These are phyloP conservation scores for Dicycla oo DNA, from an alignment of 2,888 invertebrate genomes.

Conservation along the genomic window DNA sequence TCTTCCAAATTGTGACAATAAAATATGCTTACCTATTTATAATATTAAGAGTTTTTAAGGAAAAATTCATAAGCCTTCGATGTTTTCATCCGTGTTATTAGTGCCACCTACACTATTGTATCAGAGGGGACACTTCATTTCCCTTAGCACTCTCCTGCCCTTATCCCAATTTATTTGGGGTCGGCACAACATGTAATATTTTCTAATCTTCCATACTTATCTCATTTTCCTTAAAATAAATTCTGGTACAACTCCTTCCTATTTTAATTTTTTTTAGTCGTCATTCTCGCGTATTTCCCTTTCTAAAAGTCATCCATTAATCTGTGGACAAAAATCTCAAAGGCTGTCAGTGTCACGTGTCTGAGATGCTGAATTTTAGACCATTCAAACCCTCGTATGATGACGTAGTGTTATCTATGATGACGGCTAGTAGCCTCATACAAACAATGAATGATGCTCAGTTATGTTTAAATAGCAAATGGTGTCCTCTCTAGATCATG, in stretches of 20 bases:
- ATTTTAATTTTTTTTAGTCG: background rate
- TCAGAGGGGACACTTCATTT: background rate
- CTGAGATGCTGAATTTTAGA: background rate
- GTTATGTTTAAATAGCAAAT: background rate
- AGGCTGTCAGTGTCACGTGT: background rate
- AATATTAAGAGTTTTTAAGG: constrained; percentile 11
- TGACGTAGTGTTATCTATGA: no score
- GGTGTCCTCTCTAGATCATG: background rate
- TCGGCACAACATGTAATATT: no score
- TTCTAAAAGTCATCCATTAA: background rate
- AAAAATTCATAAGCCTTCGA: background rate
- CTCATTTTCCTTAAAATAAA: background rate
- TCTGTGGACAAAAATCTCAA: background rate
- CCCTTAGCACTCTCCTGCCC: background rate
- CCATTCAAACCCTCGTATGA: background rate
- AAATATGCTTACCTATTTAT: constrained; percentile 39
- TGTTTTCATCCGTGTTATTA: background rate
- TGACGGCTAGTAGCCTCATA: background rate
- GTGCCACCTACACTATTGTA: background rate
- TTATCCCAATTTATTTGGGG: no score
- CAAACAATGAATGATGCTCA: background rate
- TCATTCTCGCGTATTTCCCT: background rate
- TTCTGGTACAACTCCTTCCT: background rate
- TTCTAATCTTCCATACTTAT: background rate
- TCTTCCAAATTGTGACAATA: constrained; percentile 78